A percentile compares a stretch with the other conserved stretches of the same genome.
Conservation (phyloP, 2,113 vertebrate species). For the Leucopternis melanops region DNA sequence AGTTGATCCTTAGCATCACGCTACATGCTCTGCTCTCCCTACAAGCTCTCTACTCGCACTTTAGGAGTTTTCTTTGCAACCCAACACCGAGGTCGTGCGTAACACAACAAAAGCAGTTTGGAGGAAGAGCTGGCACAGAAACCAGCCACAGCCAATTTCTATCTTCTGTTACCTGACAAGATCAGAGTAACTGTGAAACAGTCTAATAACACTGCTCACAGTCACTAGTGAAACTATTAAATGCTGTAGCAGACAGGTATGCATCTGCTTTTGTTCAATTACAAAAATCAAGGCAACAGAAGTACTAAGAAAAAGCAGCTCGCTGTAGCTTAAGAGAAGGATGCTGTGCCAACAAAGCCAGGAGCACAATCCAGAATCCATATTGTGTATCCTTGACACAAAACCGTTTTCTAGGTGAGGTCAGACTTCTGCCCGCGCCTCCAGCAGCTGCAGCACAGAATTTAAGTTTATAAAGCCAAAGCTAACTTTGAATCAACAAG, state of each 20-base stretch:
- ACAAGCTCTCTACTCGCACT: neutral
- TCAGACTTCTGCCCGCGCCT: neutral
- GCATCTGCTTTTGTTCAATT: neutral
- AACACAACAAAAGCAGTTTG: neutral
- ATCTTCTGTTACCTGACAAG: neutral
- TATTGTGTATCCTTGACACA: neutral
- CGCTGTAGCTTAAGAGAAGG: neutral
- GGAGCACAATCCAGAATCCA: neutral
- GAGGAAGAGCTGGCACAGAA: neutral
- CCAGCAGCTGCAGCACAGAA: neutral
- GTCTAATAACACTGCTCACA: neutral
- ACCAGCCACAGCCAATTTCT: too few relatives aligned
- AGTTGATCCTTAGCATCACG: neutral
- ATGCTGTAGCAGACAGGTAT: neutral
- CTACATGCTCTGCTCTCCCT: neutral
- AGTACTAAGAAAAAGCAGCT: neutral
- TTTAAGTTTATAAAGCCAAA: neutral
- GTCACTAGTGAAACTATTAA: neutral
- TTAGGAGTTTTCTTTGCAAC: neutral
- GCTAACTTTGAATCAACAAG: neutral
- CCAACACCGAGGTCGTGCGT: fast-evolving
- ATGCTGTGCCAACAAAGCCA: neutral
- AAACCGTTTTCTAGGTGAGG: neutral
- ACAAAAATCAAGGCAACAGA: neutral
- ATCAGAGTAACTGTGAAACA: neutral